Evolutionary conservation across 2,888 invertebrate species (phyloP), one percentile per base, ranked within the genome.

Genomic region (Flexamia atlantica): DNA sequence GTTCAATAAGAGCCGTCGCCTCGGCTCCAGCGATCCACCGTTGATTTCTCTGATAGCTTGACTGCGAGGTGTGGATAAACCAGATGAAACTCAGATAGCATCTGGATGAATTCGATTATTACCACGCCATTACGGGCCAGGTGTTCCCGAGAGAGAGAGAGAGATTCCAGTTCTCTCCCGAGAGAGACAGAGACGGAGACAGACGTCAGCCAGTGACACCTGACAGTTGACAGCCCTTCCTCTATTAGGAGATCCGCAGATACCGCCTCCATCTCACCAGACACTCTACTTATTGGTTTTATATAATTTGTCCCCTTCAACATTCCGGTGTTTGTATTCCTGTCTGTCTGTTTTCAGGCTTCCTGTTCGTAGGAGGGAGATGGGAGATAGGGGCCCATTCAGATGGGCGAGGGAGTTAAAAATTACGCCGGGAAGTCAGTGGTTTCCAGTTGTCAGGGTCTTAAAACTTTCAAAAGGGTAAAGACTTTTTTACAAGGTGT

Each of bases 231-330:
- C n/a, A n/a, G n/a, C 28, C 30, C 64, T 64, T 64, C 74, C 74
- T 76, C 74, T 76, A 76, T 76, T 76, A 76, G 74, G n/a, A 5
- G 74, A 76, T 76, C 46, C 23, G 23, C 46, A 9, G 72, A 72
- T 72, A 40, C 32, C 40, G n/a, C 74, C 40, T 25, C 74, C 74
- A 76, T 76, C 74, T 40, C 9, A 0, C 70, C 68, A 4, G 25
- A 32, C 68, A 30, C 40, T 40, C 70, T 70, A 28, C 32, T 76
- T 76, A 76, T 76, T 76, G 74, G 74, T 76, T 70, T 76, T 76
- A 76, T 76, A 76, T 76, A 76, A 76, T 76, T 76, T 76, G 74
- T 76, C 74, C 74, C 17, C 70, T 40, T 70, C 74, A 40, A 76
- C 74, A 76, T 28, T 46, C 74, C 46, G 1, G 25, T 46, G 74